Evolutionary conservation across 53 echinoderm and acorn worm species (phyloP).

Genomic region (Crossaster papposus): DNA sequence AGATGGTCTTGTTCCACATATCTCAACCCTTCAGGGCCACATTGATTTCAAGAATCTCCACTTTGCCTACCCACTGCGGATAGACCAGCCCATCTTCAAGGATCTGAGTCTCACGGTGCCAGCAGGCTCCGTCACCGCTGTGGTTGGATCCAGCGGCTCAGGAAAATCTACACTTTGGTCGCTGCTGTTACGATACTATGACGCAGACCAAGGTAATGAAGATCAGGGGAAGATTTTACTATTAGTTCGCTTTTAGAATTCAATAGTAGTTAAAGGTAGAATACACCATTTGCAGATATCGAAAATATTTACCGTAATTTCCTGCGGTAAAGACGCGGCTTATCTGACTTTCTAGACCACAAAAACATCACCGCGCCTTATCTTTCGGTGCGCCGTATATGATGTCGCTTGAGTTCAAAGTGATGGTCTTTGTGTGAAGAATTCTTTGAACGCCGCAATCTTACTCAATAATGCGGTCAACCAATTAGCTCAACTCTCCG

Average conservation of each 20-base stretch:
- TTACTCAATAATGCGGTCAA: no score
- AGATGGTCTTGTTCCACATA: constrained; percentile 74
- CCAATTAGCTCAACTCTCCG: no score
- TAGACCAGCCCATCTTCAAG: constrained; percentile 72
- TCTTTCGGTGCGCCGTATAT: no score
- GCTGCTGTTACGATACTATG: constrained; percentile 83
- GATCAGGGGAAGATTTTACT: constrained; percentile 37
- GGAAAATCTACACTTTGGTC: constrained; percentile 89
- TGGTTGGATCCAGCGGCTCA: constrained; percentile 94
- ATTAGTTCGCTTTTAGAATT: not conserved
- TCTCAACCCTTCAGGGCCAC: constrained; percentile 71
- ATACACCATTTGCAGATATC: no score
- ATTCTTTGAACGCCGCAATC: no score
- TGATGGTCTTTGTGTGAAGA: no score
- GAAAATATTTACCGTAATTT: no score
- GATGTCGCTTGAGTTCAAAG: no score
- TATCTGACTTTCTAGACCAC: no score
- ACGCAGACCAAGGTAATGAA: constrained; percentile 76
- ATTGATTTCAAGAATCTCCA: constrained; percentile 75
- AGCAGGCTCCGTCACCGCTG: constrained; percentile 85
- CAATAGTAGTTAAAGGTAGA: no score
- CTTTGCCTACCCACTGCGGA: constrained; percentile 88
- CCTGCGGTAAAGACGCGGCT: no score
- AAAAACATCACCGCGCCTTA: no score
- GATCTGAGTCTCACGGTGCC: constrained; percentile 74